phyloP scores from a whole-genome alignment of 2,113 vertebrate genomes.

The Saguinus midas region DNA sequence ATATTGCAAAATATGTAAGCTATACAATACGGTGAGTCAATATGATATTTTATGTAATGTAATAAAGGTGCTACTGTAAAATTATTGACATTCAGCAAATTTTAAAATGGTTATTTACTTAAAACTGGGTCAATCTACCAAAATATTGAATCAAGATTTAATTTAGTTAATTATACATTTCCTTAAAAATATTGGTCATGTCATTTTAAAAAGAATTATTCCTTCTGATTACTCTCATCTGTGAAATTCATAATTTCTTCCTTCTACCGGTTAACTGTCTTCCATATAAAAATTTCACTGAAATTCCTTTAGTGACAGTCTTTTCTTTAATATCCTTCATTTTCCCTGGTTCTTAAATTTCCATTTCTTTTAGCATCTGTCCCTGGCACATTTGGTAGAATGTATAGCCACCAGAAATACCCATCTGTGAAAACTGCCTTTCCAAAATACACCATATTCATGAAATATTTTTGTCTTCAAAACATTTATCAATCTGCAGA shows the following conservation, averaged over 20 bases:
- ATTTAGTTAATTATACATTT: conserved; percentile 68
- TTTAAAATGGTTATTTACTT: conserved; percentile 71
- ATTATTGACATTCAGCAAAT: conserved; percentile 66
- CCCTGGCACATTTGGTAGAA: conserved; percentile 54
- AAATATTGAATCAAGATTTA: conserved; percentile 69
- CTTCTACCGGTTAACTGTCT: conserved; percentile 47
- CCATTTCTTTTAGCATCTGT: conserved; percentile 70
- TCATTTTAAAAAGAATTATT: conserved; percentile 50
- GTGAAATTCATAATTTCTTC: conserved; percentile 68
- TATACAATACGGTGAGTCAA: conserved; percentile 5
- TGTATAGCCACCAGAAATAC: conserved; percentile 65
- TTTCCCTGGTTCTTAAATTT: conserved; percentile 73
- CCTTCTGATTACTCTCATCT: conserved; percentile 48
- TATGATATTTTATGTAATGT: conserved; percentile 4
- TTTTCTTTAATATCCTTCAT: conserved; percentile 72
- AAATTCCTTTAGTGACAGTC: conserved; percentile 74
- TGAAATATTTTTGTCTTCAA: conserved; percentile 4
- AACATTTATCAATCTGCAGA: background rate
- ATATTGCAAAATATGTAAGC: conserved; percentile 36
- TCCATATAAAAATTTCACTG: conserved; percentile 66
- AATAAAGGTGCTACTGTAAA: conserved; percentile 72
- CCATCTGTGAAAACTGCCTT: conserved; percentile 48
- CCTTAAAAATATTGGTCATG: conserved; percentile 54
- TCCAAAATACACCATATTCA: conserved; percentile 34
- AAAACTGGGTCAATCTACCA: conserved; percentile 71